Evolutionary conservation across 2,888 invertebrate genomes (phyloP).

Genomic region (Drosophila siamana): DNA sequence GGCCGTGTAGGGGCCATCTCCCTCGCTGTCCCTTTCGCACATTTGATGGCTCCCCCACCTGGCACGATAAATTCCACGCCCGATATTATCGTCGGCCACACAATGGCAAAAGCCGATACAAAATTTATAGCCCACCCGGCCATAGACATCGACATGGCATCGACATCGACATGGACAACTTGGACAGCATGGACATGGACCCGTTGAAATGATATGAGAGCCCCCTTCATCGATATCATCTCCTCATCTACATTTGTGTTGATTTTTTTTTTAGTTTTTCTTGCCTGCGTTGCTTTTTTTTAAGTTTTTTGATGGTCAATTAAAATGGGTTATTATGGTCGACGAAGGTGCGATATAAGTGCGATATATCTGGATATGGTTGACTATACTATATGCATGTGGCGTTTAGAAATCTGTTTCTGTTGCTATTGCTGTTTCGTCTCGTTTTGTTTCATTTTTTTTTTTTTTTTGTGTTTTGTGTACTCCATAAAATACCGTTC

Average conservation of each 20-base stretch:
- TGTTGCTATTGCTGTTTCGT: constrained; percentile 11
- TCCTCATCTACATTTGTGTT: constrained; percentile 34
- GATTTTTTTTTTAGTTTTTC: constrained; percentile 17
- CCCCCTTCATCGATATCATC: constrained; percentile 14
- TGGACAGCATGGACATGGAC: constrained; percentile 57
- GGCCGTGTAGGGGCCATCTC: constrained; percentile 1
- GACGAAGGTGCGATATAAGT: constrained; percentile 66
- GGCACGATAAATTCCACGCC: constrained; percentile 75
- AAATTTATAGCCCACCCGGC: constrained; percentile 73
- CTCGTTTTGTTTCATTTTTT: constrained; percentile 13
- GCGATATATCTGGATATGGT: constrained; percentile 34
- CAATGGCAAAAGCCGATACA: constrained; percentile 77
- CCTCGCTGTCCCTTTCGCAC: constrained; percentile 13
- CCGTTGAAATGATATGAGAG: constrained; percentile 71
- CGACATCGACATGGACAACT: constrained; percentile 8
- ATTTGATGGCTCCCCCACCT: constrained; percentile 62
- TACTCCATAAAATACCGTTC: constrained; percentile 70
- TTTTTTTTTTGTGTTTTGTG: constrained; percentile 19
- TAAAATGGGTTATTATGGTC: constrained; percentile 73
- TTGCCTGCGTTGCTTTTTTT: constrained; percentile 22
- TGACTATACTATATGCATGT: constrained; percentile 33
- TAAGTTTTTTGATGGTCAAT: constrained; percentile 73
- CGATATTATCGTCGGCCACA: constrained; percentile 78
- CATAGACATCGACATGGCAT: constrained; percentile 17
- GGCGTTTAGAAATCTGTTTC: constrained; percentile 73